Conservation (phyloP, 2,888 invertebrate species). For the Rutpela maculata region DNA sequence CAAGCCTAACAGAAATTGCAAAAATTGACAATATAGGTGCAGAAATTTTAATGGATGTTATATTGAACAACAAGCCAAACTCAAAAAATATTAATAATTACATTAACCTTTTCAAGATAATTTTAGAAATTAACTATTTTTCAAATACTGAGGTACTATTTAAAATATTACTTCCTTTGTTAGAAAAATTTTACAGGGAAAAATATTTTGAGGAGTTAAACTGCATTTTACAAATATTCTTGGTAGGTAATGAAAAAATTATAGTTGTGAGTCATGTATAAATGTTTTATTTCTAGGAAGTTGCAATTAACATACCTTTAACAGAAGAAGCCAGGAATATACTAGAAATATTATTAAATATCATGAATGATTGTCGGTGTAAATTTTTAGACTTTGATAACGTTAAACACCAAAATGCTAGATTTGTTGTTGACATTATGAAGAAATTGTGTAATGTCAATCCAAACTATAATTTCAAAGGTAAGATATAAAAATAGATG, state of each 20-base stretch:
- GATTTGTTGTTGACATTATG: slow-evolving; percentile 56
- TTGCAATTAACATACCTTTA: slow-evolving; percentile 42
- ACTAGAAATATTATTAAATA: slow-evolving; percentile 55
- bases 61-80: slow-evolving; percentile 54
- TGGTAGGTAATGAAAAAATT: slow-evolving; percentile 47
- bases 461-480: slow-evolving; percentile 44
- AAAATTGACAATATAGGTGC: slow-evolving; percentile 62
- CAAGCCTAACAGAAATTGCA: slow-evolving; percentile 55
- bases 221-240: slow-evolving; percentile 46
- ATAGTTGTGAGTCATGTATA: neutral
- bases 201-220: slow-evolving; percentile 43
- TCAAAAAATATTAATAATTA: slow-evolving; percentile 61
- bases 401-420: slow-evolving; percentile 61
- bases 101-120: slow-evolving; percentile 60
- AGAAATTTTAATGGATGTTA: slow-evolving; percentile 56
- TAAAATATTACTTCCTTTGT: slow-evolving; percentile 49
- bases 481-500: slow-evolving; percentile 31
- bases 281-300: slow-evolving; percentile 49
- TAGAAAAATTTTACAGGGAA: slow-evolving; percentile 39
- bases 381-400: slow-evolving; percentile 64
- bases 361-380: slow-evolving; percentile 63
- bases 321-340: slow-evolving; percentile 46
- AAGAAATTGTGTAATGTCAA: slow-evolving; percentile 39
- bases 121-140: slow-evolving; percentile 60
- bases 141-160: slow-evolving; percentile 50